Evolutionary conservation across 2,888 invertebrate species (phyloP), one percentile per base, ranked within the genome.

Genomic region (Epistrophella euchroma): DNA sequence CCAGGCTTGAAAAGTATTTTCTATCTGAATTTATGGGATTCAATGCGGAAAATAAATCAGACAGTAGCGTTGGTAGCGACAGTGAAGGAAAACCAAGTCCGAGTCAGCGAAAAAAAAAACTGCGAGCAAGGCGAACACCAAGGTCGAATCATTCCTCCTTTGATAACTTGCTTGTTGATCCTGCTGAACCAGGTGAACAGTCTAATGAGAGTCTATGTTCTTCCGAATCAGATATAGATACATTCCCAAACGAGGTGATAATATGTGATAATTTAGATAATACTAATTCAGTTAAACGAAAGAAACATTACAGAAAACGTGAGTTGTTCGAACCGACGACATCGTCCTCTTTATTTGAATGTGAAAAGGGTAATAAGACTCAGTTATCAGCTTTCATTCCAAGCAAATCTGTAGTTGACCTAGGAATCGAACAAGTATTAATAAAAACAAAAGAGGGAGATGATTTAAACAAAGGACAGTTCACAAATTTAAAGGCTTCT

Each of bases 71-170:
- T 0, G 97, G 97, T 7, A 97, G 97, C 92, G 97, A 97, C 90
- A 97, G 97, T 90, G 97, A 97, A 91, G 97, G 97, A 1, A 94
- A 95, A 88, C 97, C 97, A 4, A 97, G 97, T 92, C 97, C 97
- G 0, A 97, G 97, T 90, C 97, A 97, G 91, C 93, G 97, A 10
- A 94, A 97, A 80, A 97, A 97, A 90, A 94, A 96, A 45, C 92
- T 97, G 0, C 94, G 97, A 15, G 96, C 97, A 6, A 94, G 97
- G 55, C 97, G 97, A 6, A 96, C 97, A 0, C 97, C 96, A 0
- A 93, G 97, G 64, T 97, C 96, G 15, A 97, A 97, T 91, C 96
- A 96, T 76, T 96, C 96, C 0, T 97, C 97, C 0, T 92, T 97
- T 64, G 97, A 97, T 89, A 97, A 97, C 91, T 93, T 97, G 60